A percentile compares a stretch with the other conserved stretches of the same genome.
Evolutionary conservation across 2,888 invertebrate species (phyloP).

Genomic region (Drosophila kuntzei): DNA sequence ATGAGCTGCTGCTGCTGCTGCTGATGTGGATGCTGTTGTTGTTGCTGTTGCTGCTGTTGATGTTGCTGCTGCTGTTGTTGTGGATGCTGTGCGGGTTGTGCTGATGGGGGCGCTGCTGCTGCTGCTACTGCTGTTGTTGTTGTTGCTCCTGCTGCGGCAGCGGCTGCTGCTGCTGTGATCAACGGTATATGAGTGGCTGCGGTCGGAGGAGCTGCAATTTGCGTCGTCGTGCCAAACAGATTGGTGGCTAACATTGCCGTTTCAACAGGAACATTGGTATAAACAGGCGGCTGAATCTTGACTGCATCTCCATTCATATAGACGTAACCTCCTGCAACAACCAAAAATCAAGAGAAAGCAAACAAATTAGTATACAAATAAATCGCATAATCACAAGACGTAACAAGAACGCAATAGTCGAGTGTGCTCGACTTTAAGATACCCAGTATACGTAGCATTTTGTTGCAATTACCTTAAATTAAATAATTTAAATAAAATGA

Average conservation of each 20-base stretch:
- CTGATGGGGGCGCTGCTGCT: conserved; percentile 65
- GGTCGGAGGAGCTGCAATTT: conserved; percentile 79
- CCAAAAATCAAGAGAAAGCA: conserved; percentile 1
- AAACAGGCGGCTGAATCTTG: conserved; percentile 89
- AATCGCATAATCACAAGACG: conserved; percentile 20
- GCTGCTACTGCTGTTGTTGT: conserved; percentile 70
- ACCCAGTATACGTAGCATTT: neutral
- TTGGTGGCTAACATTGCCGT: conserved; percentile 86
- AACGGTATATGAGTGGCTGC: conserved; percentile 83
- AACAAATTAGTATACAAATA: neutral
- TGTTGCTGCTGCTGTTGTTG: conserved; percentile 55
- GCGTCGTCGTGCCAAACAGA: conserved; percentile 83
- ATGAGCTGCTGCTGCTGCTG: conserved; percentile 57
- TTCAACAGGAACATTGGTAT: conserved; percentile 89
- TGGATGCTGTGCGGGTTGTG: conserved; percentile 52
- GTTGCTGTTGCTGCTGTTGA: conserved; percentile 60
- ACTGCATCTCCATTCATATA: conserved; percentile 94
- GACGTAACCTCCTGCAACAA: conserved; percentile 88
- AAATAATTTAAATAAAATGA: no score
- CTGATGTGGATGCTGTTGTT: conserved; percentile 8
- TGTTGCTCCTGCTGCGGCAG: conserved; percentile 81
- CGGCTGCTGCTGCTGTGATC: conserved; percentile 81
- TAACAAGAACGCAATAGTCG: conserved; percentile 3
- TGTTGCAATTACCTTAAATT: no score
- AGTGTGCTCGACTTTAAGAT: neutral